phyloP scores from a whole-genome alignment of 2,113 vertebrate species.

The Tachycineta bicolor region DNA sequence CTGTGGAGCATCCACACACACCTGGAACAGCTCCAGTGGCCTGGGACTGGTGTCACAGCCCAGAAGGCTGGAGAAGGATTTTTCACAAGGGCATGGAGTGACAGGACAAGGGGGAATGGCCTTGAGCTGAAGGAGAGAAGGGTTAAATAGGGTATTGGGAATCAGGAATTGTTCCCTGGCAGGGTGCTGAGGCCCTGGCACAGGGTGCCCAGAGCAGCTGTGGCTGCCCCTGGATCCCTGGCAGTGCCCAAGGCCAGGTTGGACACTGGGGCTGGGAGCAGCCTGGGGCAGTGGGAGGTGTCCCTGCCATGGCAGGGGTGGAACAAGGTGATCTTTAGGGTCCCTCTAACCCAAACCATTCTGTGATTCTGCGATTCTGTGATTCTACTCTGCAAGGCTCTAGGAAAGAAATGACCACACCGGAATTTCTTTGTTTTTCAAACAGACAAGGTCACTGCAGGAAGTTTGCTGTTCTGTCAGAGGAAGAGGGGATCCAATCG shows the following conservation, averaged over 20 bases:
- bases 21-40: not conserved
- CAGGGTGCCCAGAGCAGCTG: not conserved
- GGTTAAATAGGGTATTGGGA: not conserved
- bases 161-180: rapidly evolving
- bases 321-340: rapidly evolving
- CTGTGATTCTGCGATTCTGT: not conserved
- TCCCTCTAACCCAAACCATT: not conserved
- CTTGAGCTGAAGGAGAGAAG: not conserved
- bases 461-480: not conserved
- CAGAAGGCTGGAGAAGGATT: not conserved
- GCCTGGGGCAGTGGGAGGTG: not conserved
- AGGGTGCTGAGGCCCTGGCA: not conserved
- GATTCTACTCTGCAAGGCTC: not conserved
- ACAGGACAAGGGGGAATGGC: not conserved
- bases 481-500: not conserved
- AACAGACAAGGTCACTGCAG: not conserved
- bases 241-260: not conserved
- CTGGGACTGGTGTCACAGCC: not conserved
- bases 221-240: not conserved
- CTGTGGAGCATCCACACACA: not conserved
- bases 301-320: not conserved
- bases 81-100: not conserved
- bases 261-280: not conserved
- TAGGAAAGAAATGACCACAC: not conserved
- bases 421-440: not conserved